Evolutionary conservation across 2,888 invertebrate species (phyloP), one percentile per base, ranked within the genome.

Genomic region (Andricus quercusramuli): DNA sequence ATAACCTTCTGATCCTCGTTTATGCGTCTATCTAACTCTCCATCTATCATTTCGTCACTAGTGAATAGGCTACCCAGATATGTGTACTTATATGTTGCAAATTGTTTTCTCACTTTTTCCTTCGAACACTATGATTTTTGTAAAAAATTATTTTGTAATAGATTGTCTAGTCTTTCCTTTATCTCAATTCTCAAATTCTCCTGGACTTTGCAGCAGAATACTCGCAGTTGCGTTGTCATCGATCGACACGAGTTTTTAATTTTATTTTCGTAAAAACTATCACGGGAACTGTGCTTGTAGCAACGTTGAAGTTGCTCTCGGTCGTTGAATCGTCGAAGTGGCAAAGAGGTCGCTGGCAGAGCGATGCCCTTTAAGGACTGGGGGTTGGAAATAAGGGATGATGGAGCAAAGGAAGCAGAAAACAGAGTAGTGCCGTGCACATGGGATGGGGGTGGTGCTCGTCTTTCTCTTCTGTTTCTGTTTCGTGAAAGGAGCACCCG

Each of bases 381-480:
- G 17, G 70, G 47, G 70, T 32, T 70, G 70, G 15, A 70, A 70
- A 70, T 70, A 70, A 70, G 47, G 70, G 70, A 29, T 68, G 68
- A 25, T 4, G 70, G 70, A 47, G 47, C 9, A 70, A 70, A 70
- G 70, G 70, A 70, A 70, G 70, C 70, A 70, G 70, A 70, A 70
- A 70, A 70, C 70, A 51, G 70, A 70, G 70, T 67, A 3, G 47
- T 70, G 51, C 51, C 51, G 25, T 67, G 41, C 67, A 41, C 41
- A 11, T 4, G 67, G 13, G 41, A 67, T 67, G 67, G n/a, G 41
- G 29, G 51, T 51, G 29, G 70, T 70, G 70, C 70, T 70, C 70
- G 44, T 82, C 82, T 76, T 78, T 78, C 80, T 85, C 83, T 67
- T 86, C 84, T 87, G 84, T 85, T 86, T 87, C 86, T 86, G 86